Conservation (phyloP, 2,888 invertebrate genomes). For the Eupeodes latifasciatus region DNA sequence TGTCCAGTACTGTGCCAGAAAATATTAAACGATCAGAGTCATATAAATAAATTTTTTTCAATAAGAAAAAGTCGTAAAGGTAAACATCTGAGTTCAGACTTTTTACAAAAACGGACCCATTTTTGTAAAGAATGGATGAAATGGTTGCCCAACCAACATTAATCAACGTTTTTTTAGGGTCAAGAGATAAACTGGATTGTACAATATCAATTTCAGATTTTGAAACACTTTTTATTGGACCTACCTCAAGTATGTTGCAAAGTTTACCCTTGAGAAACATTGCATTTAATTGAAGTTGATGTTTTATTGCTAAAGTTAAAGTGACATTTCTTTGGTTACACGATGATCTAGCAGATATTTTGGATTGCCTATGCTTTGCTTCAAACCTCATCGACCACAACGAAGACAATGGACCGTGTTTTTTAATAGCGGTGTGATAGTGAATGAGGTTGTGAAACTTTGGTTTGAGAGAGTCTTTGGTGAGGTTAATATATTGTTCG, state of each 20-base stretch:
- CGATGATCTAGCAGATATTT: background rate
- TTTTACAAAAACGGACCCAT: background rate
- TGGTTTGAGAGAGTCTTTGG: background rate
- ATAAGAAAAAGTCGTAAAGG: background rate
- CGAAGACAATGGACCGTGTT: background rate
- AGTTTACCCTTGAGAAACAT: constrained; percentile 1
- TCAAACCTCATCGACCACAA: background rate
- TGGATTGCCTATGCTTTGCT: no score
- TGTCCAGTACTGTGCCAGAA: background rate
- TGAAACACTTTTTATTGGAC: background rate
- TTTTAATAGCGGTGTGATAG: background rate
- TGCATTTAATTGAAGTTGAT: background rate
- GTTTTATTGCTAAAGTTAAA: constrained; percentile 3
- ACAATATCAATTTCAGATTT: background rate
- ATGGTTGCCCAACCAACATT: background rate
- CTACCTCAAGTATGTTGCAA: background rate
- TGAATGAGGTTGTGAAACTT: constrained; percentile 1
- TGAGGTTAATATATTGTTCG: background rate
- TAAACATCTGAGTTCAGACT: background rate
- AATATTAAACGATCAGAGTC: background rate
- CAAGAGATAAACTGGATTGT: background rate
- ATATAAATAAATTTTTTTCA: constrained; percentile 6
- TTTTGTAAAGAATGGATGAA: background rate
- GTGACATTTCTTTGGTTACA: background rate
- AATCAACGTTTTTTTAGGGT: background rate